Conservation (phyloP, 2,797 vertebrate genomes). For the Tauraco hartlaubi region DNA sequence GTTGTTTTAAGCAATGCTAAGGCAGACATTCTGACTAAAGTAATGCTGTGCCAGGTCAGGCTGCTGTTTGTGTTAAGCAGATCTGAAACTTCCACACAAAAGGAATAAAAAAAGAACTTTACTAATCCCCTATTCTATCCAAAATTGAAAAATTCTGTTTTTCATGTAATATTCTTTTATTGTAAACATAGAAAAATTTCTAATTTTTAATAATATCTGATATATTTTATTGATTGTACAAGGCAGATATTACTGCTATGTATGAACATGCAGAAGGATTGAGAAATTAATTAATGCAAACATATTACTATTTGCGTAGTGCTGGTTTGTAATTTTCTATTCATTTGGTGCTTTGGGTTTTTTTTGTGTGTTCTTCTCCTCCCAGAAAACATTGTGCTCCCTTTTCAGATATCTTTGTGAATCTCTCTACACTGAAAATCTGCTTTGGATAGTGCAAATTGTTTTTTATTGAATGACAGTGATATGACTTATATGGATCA, state of each 20-base stretch:
- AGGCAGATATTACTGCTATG: neutral
- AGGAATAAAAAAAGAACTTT: neutral
- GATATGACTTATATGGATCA: neutral
- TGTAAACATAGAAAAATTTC: neutral
- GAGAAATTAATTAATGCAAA: neutral
- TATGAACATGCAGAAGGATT: neutral
- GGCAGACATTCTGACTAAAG: neutral
- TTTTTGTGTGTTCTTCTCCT: neutral
- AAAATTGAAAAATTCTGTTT: neutral
- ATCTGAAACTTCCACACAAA: neutral
- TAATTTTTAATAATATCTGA: neutral
- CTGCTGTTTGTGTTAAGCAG: neutral
- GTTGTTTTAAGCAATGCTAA: neutral
- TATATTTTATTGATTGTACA: neutral
- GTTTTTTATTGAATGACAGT: neutral
- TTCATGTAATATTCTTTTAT: neutral
- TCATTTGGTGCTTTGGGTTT: neutral
- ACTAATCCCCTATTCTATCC: neutral
- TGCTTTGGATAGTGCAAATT: conserved; percentile 16
- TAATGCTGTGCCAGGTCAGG: neutral
- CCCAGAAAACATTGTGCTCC: neutral
- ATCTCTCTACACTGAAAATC: neutral
- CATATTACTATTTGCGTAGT: neutral
- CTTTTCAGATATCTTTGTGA: neutral
- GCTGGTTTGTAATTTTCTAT: neutral